Base-by-base conservation (phyloP, 2,797 vertebrate species). In the Tenualosa ilisha region DNA sequence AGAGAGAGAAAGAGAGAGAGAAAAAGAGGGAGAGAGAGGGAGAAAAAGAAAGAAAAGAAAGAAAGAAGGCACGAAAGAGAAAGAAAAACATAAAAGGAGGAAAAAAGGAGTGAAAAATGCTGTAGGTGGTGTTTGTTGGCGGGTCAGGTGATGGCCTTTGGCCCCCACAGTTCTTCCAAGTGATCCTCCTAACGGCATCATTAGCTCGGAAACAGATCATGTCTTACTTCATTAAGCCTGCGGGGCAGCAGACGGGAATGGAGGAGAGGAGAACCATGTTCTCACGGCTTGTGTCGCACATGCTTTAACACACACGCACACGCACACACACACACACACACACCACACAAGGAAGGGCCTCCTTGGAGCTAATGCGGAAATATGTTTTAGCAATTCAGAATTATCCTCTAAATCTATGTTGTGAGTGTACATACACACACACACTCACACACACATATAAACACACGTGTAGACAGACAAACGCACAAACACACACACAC, bases 21-120 rank as follows among this genome's bases (percentile, higher is more conserved):
- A 68, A 20, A 40, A 20, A 40, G 68, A 43, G 83, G 11, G 63
- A 24, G 63, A 5, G 9, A 24, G 63, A 26, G 63, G 6, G 13
- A 20, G 31, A 75, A 22, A 63, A 24, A 15, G 54, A 56, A 15
- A 13, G 54, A 22, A 91, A 90, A 93, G 90, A 90, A 85, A 86
- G 75, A 85, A 88, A 91, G 93, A 54, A 88, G 89, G 87, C 79
- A 89, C 63, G 87, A 88, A 26, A 81, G 43, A 85, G 87, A 81
- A 85, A 88, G 90, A 93, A 54, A 88, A 89, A 87, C 81, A 89
- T 79, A 87, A 88, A 26, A 81, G 43, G 46, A 81, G 79, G 65
- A 82, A 81, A 86, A 88, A 26, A 81, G 43, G 46, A 81, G 79
- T 61, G 81, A 81, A 86, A 81, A 40, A 53, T 53, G 53, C 59